These are phyloP conservation scores for Tetramorium parvispinum DNA, from an alignment of 1,140 invertebrate species.

Conservation along the genomic window DNA sequence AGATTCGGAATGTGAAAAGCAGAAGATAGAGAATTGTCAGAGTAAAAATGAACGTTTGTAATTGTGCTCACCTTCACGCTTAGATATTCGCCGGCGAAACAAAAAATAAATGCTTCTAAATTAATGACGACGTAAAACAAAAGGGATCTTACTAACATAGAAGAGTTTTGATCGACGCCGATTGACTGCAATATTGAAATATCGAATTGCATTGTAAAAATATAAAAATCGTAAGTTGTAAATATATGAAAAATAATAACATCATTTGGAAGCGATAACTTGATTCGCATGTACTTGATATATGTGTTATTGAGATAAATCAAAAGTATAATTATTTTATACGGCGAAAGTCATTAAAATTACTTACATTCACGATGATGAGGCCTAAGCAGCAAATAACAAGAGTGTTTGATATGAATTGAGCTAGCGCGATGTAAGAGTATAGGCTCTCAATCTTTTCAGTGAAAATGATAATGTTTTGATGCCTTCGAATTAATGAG, in stretches of 20 bases:
- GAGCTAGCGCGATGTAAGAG: conserved; percentile 58
- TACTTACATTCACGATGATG: conserved; percentile 62
- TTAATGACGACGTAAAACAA: conserved; percentile 57
- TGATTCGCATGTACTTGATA: not conserved
- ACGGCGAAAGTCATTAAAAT: not conserved
- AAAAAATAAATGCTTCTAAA: conserved; percentile 66
- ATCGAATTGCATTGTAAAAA: not conserved
- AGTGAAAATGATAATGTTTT: conserved; percentile 53
- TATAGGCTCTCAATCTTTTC: conserved; percentile 57
- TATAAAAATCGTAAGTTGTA: not conserved
- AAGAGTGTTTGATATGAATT: conserved; percentile 59
- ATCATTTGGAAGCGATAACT: not conserved
- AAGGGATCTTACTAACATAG: conserved; percentile 31
- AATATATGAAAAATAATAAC: not conserved
- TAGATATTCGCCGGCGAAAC: conserved; percentile 68
- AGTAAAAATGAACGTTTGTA: not conserved
- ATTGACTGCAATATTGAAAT: conserved; percentile 52
- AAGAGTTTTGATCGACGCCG: not conserved
- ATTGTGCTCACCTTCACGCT: conserved; percentile 38
- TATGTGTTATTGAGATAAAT: not conserved
- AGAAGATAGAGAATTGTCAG: not conserved
- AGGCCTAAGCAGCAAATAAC: conserved; percentile 63
- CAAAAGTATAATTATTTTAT: not conserved
- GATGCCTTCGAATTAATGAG: conserved; percentile 43
- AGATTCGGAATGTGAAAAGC: not conserved